A percentile compares a stretch with the other conserved stretches of the same genome.
phyloP scores from a whole-genome alignment of 2,888 invertebrate species.

The Labia minor region DNA sequence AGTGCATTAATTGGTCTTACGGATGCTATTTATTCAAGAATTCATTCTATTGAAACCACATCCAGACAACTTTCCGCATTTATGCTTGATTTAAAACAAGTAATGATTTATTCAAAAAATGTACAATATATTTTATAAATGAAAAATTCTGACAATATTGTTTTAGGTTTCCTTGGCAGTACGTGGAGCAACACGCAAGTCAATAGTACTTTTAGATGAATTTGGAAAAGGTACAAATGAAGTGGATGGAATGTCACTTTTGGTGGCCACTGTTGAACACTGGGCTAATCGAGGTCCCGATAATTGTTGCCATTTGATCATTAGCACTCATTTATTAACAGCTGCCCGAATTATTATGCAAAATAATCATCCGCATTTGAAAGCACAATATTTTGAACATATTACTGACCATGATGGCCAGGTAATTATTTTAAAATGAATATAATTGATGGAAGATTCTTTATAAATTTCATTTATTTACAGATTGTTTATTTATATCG shows the following conservation, averaged over 20 bases:
- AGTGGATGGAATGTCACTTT: constrained; percentile 62
- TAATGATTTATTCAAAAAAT: constrained; percentile 33
- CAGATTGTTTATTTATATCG: background rate
- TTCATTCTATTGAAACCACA: constrained; percentile 66
- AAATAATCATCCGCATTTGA: background rate
- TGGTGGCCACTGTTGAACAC: constrained; percentile 55
- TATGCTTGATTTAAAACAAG: constrained; percentile 73
- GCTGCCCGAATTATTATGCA: background rate
- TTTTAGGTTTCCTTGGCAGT: constrained; percentile 60
- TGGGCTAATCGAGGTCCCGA: constrained; percentile 45
- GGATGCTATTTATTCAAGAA: constrained; percentile 62
- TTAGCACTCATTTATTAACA: constrained; percentile 59
- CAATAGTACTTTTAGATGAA: constrained; percentile 76
- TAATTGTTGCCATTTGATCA: constrained; percentile 60
- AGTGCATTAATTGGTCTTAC: constrained; percentile 58
- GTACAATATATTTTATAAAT: constrained; percentile 17
- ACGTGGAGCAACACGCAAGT: constrained; percentile 49
- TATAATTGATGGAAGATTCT: background rate
- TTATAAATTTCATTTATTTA: background rate
- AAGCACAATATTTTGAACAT: background rate
- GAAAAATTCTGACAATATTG: constrained; percentile 17
- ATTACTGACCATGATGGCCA: background rate
- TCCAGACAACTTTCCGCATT: constrained; percentile 74
- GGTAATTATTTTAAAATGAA: background rate
- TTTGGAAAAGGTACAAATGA: constrained; percentile 77